phyloP scores from a whole-genome alignment of 2,888 invertebrate genomes.

The Drosophila siamana region DNA sequence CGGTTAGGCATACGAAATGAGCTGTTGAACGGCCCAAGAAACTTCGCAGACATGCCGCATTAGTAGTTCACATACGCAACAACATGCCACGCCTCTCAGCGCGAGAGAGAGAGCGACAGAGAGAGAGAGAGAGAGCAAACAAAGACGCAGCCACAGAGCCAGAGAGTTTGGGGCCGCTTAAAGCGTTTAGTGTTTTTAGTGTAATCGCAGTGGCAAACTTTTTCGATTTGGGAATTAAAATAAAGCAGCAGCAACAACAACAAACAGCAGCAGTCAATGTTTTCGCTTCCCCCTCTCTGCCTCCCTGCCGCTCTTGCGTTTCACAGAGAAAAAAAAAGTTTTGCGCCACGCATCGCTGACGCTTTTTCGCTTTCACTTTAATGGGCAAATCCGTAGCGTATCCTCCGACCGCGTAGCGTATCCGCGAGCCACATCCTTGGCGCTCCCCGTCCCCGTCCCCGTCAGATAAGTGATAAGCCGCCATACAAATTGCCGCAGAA shows the following conservation, averaged over 20 bases:
- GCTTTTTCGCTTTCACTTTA: conserved; percentile 61
- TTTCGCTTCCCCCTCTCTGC: background rate
- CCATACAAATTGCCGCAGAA: conserved; percentile 61
- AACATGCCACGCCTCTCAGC: conserved; percentile 32
- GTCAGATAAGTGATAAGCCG: conserved; percentile 77
- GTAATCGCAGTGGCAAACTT: conserved; percentile 75
- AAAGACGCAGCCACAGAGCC: background rate
- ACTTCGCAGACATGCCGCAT: conserved; percentile 66
- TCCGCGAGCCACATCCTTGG: conserved; percentile 21
- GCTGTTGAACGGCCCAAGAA: conserved; percentile 41
- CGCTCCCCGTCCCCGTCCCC: background rate
- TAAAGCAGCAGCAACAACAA: conserved; percentile 49
- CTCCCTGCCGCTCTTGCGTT: no score
- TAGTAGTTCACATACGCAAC: conserved; percentile 65
- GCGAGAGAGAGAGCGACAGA: background rate
- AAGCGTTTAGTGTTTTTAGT: conserved; percentile 74
- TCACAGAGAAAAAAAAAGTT: no score
- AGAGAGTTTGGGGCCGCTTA: conserved; percentile 40
- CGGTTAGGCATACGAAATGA: conserved; percentile 56
- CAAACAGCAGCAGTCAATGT: conserved; percentile 13
- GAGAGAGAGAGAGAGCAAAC: background rate
- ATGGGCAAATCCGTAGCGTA: conserved; percentile 60
- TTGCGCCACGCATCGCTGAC: conserved; percentile 63
- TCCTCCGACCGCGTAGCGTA: conserved; percentile 36
- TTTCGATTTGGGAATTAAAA: conserved; percentile 81